Base-by-base conservation (phyloP, 2,888 invertebrate genomes). In the Apamea crenata region DNA sequence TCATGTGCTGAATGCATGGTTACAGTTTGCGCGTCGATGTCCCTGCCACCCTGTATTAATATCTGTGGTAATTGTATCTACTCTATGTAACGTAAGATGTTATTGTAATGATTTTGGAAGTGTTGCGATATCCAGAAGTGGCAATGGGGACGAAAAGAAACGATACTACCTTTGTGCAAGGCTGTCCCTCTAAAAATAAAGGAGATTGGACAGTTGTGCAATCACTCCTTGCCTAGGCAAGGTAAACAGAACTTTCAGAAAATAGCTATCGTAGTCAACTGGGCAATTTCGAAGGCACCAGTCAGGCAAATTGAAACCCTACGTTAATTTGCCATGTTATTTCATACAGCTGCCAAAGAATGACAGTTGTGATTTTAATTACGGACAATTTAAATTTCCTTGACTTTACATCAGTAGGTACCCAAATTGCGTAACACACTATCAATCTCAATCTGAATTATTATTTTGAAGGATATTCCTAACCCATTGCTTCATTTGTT, bases 81-180 rank as follows among this genome's bases (percentile, higher is more conserved):
- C n/a, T 67, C 12, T 71, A 25, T 77, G n/a, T 74, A 36, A 53
- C 77, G 21, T 36, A 65, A 65, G 65, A 14, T 36, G 25, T 65
- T 69, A 36, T 59, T 68, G 56, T 82, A 53, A 80, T 36, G 80
- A 77, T 66, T 76, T 74, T 74, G 78, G 80, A 80, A 77, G 75
- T 71, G 82, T 81, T 77, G 77, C 82, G 81, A 84, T 83, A 81
- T 78, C 70, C 56, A 80, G 85, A 87, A 81, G 70, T 65, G 67
- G 68, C 61, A 67, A 81, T 21, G 53, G 59, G 47, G 18, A 68
- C 16, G 1, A 70, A 44, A 81, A 36, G 0, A 70, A n/a, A 65
- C 10, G 12, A 65, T 25, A 25, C n/a, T 21, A n/a, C 7, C 2
- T n/a, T 21, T 59, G 16, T 4, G 36, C 8, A 68, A 18, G 25